These are phyloP conservation scores for Apis laboriosa DNA, from an alignment of 1,140 invertebrate species.

Conservation along the genomic window DNA sequence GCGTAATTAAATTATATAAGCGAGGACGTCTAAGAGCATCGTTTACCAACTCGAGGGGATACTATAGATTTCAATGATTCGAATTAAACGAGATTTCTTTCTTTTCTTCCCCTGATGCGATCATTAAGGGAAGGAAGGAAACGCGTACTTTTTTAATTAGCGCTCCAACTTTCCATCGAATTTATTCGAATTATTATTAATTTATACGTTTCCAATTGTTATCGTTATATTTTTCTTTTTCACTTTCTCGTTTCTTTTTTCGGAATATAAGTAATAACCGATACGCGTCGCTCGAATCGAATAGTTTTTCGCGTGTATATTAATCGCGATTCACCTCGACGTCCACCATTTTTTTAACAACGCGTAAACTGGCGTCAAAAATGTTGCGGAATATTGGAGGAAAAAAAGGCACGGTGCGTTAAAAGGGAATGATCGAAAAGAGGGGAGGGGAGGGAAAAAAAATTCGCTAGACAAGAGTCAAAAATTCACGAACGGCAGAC, in stretches of 20 bases:
- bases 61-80: not conserved
- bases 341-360: not conserved
- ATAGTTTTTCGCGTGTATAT: too few relatives aligned
- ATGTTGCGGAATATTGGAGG: not conserved
- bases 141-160: too few relatives aligned
- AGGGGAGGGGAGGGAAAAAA: not conserved
- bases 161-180: too few relatives aligned
- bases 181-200: too few relatives aligned
- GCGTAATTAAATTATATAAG: conserved; percentile 61
- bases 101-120: not conserved
- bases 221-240: not conserved
- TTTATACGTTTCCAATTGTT: too few relatives aligned
- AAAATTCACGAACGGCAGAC: not conserved
- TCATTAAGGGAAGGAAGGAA: too few relatives aligned
- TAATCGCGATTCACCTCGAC: not conserved
- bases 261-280: not conserved
- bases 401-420: too few relatives aligned
- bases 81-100: not conserved
- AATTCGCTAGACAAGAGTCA: not conserved
- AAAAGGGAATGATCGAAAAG: not conserved
- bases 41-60: not conserved
- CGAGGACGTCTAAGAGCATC: conserved; percentile 35
- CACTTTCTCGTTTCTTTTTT: too few relatives aligned
- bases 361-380: not conserved
- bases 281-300: not conserved